Evolutionary conservation across 2,113 vertebrate species (phyloP), one percentile per base, ranked within the genome.

Genomic region (Excalfactoria chinensis): DNA sequence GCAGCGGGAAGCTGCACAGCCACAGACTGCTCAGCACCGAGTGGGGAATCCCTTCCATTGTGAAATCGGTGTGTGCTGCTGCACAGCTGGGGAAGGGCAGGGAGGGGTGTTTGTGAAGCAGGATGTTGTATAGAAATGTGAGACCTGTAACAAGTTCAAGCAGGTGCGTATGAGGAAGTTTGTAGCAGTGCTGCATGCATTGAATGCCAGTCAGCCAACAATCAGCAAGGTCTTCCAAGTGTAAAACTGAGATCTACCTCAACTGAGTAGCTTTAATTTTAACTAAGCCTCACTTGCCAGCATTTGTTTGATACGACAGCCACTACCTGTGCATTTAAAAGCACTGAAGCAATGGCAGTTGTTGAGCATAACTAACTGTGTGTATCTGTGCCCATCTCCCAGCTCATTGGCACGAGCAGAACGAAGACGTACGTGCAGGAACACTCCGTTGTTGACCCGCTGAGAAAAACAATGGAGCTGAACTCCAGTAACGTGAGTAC

Each of bases 11-110:
- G 78, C 90, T 99, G 83, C 99, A 99, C 97, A 99, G 99, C 95
- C 98, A 98, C 92, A 91, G 99, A 2, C 98, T 99, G 12, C 99
- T 99, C 75, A 99, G 99, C 95, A 99, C 99, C 0, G 99, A 99
- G 74, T 99, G 99, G 99, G 99, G 99, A 7, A 98, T 99, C 67
- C 99, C 99, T 2, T 98, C 98, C 58, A 98, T 99, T n/a, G 99
- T 99, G 58, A 99, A 99, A 96, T 98, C 99, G 17, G 99, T 99
- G 98, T 98, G 3, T 49, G 9, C 28, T 7, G 15, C 32, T 5
- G 6, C 32, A 26, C 43, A 7, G 58, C 17, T 8, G 22, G 44
- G 20, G 58, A 60, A 34, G 32, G 68, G 13, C 28, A 8, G 87
- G 84, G 30, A 20, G 7, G n/a, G 48, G 53, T 66, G 58, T 6